Conservation (phyloP, 2,888 invertebrate species). For the Lithophane semibrunnea region DNA sequence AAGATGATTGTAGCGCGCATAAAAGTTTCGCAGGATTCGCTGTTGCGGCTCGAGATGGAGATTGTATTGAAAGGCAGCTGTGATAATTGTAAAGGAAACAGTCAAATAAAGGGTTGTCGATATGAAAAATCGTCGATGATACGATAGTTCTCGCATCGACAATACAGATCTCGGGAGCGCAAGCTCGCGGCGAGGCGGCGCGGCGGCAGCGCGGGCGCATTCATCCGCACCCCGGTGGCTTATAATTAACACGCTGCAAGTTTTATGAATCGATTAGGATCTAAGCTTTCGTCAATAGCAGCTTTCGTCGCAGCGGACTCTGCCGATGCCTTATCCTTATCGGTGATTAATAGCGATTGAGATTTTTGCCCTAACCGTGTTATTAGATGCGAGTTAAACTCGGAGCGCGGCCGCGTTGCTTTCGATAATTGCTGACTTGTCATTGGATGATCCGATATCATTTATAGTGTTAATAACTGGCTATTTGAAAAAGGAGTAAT, state of each 20-base stretch:
- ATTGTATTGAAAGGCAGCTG: constrained; percentile 74
- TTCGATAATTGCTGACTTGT: constrained; percentile 85
- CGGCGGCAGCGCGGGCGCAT: constrained; percentile 70
- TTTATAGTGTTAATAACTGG: constrained; percentile 75
- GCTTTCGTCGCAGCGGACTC: constrained; percentile 85
- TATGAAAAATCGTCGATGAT: constrained; percentile 83
- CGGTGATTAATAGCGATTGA: constrained; percentile 89
- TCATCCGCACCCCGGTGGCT: constrained; percentile 87
- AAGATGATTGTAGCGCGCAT: constrained; percentile 42
- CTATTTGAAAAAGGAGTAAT: constrained; percentile 49
- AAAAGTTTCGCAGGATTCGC: constrained; percentile 42
- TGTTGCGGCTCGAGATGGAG: constrained; percentile 53
- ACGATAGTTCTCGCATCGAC: constrained; percentile 84
- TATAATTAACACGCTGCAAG: constrained; percentile 90
- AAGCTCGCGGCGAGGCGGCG: constrained; percentile 77
- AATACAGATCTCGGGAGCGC: constrained; percentile 77
- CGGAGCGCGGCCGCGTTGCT: constrained; percentile 75
- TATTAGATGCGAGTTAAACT: constrained; percentile 86
- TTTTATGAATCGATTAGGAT: constrained; percentile 90
- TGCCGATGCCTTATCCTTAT: constrained; percentile 88
- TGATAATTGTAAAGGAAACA: constrained; percentile 83
- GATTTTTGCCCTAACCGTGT: constrained; percentile 87
- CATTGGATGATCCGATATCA: constrained; percentile 80
- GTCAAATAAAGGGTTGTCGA: constrained; percentile 83
- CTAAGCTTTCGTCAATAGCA: constrained; percentile 90